These are phyloP conservation scores for Cyprinodon brontotheroides DNA, from an alignment of 2,113 vertebrate genomes.

Conservation along the genomic window DNA sequence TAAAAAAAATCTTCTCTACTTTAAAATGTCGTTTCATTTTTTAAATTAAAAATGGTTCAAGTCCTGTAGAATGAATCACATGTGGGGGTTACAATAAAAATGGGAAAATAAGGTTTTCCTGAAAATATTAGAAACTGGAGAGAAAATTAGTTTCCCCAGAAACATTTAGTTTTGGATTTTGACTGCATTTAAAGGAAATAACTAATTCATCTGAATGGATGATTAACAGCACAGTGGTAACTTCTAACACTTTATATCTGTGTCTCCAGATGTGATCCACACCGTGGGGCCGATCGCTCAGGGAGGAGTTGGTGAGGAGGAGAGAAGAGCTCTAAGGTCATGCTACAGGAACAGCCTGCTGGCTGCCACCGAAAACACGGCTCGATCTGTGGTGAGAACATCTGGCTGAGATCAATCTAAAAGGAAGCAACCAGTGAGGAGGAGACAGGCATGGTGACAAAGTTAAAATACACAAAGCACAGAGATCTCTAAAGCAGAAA, in stretches of 20 bases:
- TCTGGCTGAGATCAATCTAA: conserved; percentile 13
- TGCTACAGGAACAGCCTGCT: conserved; percentile 87
- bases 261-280: conserved; percentile 86
- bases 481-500: not conserved
- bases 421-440: not conserved
- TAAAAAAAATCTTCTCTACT: not conserved
- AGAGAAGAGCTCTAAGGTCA: conserved; percentile 75
- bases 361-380: conserved; percentile 70
- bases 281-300: conserved; percentile 86
- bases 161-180: not conserved
- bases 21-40: not conserved
- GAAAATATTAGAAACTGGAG: not conserved
- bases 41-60: not conserved
- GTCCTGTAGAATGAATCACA: not conserved
- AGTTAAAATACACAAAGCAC: conserved; percentile 3
- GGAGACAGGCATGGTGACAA: conserved; percentile 3
- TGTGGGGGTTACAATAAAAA: not conserved
- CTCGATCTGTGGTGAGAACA: conserved; percentile 83
- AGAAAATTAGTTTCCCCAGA: not conserved
- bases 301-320: conserved; percentile 70
- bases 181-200: not conserved
- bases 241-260: conserved; percentile 1
- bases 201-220: not conserved
- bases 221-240: not conserved
- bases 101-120: not conserved